Conservation (phyloP, 2,113 vertebrate species). For the Morone saxatilis region DNA sequence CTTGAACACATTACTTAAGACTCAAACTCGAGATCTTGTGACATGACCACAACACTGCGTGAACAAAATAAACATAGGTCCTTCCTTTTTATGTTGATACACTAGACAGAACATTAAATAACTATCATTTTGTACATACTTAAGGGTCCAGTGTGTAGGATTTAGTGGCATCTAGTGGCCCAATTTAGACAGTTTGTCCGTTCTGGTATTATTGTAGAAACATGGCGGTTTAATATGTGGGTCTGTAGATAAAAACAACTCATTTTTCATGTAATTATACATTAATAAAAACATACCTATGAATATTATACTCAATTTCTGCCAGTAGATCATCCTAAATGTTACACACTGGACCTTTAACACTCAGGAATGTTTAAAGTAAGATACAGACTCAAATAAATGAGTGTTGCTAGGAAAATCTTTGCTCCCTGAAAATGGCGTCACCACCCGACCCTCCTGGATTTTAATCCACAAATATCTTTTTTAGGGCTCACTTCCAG, state of each 20-base stretch:
- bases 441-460: background rate
- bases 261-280: too few relatives aligned
- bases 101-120: background rate
- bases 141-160: too few relatives aligned
- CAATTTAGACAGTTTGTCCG: too few relatives aligned
- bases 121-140: background rate
- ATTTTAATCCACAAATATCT: background rate
- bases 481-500: background rate
- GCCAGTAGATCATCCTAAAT: too few relatives aligned
- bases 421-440: background rate
- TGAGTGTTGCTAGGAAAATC: constrained; percentile 9
- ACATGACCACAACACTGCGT: background rate
- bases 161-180: too few relatives aligned
- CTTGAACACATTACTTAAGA: constrained; percentile 1
- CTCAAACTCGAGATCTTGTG: background rate
- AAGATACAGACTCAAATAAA: background rate
- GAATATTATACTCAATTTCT: too few relatives aligned
- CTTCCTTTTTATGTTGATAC: background rate
- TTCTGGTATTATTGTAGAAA: too few relatives aligned
- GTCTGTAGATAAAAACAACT: too few relatives aligned
- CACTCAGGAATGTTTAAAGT: background rate
- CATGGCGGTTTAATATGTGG: too few relatives aligned
- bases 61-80: background rate
- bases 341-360: background rate
- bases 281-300: too few relatives aligned